These are phyloP conservation scores for Protodeltote pygarga DNA, from an alignment of 2,888 invertebrate species.

Conservation along the genomic window DNA sequence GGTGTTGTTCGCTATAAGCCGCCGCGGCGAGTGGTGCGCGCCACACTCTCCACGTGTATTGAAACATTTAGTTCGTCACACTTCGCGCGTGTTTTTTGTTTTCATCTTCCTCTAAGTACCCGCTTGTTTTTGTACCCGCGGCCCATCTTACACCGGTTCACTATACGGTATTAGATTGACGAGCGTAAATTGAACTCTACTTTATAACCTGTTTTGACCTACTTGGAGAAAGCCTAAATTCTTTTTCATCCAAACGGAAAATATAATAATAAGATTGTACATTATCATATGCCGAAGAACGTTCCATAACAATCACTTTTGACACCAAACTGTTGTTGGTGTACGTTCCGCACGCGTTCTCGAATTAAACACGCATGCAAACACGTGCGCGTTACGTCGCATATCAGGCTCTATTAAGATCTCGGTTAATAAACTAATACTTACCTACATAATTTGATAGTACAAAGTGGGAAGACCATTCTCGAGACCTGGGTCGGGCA, in stretches of 20 bases:
- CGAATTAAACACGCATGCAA: too few species aligned
- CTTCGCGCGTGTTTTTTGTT: slow-evolving; percentile 18
- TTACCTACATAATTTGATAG: too few species aligned
- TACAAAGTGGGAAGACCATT: too few species aligned
- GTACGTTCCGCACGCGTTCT: too few species aligned
- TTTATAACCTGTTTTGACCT: slow-evolving; percentile 30
- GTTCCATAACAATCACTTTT: background rate
- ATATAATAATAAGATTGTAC: slow-evolving; percentile 21
- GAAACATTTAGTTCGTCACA: slow-evolving; percentile 4
- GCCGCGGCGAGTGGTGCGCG: too few species aligned
- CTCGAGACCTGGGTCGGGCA: too few species aligned
- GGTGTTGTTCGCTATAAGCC: too few species aligned
- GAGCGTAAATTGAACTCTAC: slow-evolving; percentile 7
- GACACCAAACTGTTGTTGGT: too few species aligned
- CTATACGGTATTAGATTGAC: background rate
- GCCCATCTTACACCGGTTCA: slow-evolving; percentile 10
- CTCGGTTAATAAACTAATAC: too few species aligned
- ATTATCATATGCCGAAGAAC: background rate
- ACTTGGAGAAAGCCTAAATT: slow-evolving; percentile 19
- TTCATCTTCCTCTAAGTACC: slow-evolving; percentile 12
- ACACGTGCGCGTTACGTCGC: too few species aligned
- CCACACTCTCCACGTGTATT: too few species aligned
- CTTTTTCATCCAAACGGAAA: slow-evolving; percentile 18
- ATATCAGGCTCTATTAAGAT: too few species aligned
- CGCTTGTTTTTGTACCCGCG: slow-evolving; percentile 21